Base-by-base conservation (phyloP, 2,113 vertebrate species). In the Pelvicachromis taeniatus region DNA sequence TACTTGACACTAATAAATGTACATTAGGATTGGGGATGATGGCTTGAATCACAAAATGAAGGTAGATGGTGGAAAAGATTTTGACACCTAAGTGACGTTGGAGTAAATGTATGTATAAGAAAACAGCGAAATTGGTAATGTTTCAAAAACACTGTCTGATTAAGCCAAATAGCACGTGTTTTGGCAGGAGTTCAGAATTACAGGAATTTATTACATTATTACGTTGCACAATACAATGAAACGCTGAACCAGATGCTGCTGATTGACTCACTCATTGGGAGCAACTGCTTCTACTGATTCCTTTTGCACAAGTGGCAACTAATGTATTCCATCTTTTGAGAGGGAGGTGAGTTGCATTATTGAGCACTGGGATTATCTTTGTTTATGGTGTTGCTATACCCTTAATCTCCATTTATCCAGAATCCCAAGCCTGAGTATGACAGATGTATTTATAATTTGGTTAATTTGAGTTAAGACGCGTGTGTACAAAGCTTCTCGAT, bases 321-420 rank as follows among this genome's bases (percentile, higher is more conserved):
- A 89, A 93, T 89, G 82, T 42, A 85, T 85, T 85, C 29, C 29
- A 84, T 88, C 86, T 83, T 59, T 61, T 26, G 81, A 89, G 86
- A 85, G 87, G 70, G 91, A 90, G 87, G 89, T 85, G 87, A 91
- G 88, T 81, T 90, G 86, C 84, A 82, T 88, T 93, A 89, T 89
- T 91, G 88, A 94, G 91, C 75, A 21, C 33, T 77, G 85, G 90
- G 89, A 94, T 95, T 93, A 95, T 91, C 88, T 94, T 95, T 95
- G 93, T 95, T 94, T 95, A 89, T 91, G 35, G 65, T 70, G 16
- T 85, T 92, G 56, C 85, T 88, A 79, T 88, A 79, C 80, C 83
- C 58, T 85, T 95, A 94, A 95, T 94, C 93, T 93, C 77, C 73
- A 85, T 92, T 92, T 89, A 94, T 93, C 92, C 81, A 2, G 77